Evolutionary conservation across 2,888 invertebrate genomes (phyloP).

Genomic region (Drosophila monieri): DNA sequence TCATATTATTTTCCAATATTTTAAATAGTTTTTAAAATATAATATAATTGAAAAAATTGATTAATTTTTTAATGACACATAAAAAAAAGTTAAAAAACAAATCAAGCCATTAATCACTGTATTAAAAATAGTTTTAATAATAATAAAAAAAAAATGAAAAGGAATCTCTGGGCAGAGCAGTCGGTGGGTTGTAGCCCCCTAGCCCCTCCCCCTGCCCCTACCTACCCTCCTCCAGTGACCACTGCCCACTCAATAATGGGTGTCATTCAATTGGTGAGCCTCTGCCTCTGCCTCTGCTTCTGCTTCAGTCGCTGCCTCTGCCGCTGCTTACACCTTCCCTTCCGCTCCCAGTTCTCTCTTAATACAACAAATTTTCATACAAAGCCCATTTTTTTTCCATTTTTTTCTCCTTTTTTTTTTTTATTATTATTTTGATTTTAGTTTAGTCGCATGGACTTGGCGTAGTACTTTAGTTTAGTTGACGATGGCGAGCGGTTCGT

Average conservation of each 20-base stretch:
- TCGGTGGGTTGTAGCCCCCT: constrained; percentile 40
- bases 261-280: constrained; percentile 72
- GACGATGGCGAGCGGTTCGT: constrained; percentile 70
- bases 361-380: constrained; percentile 69
- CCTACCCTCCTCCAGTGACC: neutral
- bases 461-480: constrained; percentile 74
- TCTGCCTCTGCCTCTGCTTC: constrained; percentile 28
- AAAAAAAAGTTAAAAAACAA: no score
- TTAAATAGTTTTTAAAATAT: no score
- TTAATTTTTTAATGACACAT: neutral
- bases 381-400: constrained; percentile 64
- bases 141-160: constrained; percentile 9
- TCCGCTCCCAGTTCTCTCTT: constrained; percentile 43
- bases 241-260: constrained; percentile 73
- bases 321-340: constrained; percentile 14
- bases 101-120: neutral
- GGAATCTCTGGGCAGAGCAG: constrained; percentile 14
- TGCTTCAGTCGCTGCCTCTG: constrained; percentile 35
- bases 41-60: no score
- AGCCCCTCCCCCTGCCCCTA: neutral
- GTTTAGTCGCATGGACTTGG: constrained; percentile 69
- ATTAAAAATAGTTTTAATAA: constrained; percentile 4
- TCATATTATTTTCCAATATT: no score
- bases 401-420: constrained; percentile 34
- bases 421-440: constrained; percentile 53